Base-by-base conservation (phyloP, 2,113 vertebrate species). In the Casuarius casuarius region DNA sequence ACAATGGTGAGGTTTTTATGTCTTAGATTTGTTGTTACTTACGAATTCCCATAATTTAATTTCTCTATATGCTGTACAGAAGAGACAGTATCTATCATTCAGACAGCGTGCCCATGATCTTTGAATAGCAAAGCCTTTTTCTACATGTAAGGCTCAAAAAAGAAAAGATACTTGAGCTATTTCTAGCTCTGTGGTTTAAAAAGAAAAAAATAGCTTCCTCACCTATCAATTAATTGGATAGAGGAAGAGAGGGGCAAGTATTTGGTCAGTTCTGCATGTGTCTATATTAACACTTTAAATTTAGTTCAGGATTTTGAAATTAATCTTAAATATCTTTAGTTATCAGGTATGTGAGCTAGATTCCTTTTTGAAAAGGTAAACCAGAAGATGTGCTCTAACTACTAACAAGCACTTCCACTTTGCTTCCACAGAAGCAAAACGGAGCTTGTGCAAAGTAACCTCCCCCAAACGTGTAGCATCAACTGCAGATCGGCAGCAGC, bases 391-490 rank as follows among this genome's bases (percentile, higher is more conserved):
- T 84, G 29, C 46, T 63, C 22, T 31, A 61, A 38, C 12, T n/a
- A 11, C 70, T 42, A 52, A 40, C 20, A 70, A 72, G 35, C 31
- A 82, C 6, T 33, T 46, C 5, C 56, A 31, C 56, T 31, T 58
- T 18, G 56, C 28, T 21, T 51, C 31, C n/a, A 25, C 42, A 44
- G 21, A 38, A 90, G 18, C 33, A 66, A 38, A 73, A 6, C 4
- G 22, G 12, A 87, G 62, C 2, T 51, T 58, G 29, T 26, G 48
- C 6, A 54, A 72, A 51, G n/a, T 20, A 40, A 38, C 25, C 49
- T 72, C 10, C 26, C 22, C 4, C 8, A 1, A 0, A 13, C 6
- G 0, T 15, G 17, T 2, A 59, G 16, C 21, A 9, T 80, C 13
- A 35, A 46, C 23, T 23, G 62, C 0, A 0, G 29, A 65, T 5